Conservation (phyloP, 1,140 invertebrate genomes). For the Macrotrachela quadricornifera region DNA sequence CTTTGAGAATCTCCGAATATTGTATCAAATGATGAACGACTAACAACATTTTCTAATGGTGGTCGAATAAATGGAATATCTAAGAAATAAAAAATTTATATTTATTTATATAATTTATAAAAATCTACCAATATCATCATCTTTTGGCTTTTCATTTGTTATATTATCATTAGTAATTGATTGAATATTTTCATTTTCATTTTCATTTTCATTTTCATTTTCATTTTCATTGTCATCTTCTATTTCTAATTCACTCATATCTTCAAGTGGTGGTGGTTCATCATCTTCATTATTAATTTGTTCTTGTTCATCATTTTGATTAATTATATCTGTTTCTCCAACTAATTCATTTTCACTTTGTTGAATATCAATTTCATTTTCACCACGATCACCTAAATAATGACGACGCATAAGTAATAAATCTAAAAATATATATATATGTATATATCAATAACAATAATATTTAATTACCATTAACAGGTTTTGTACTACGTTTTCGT, state of each 20-base stretch:
- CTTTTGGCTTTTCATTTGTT: too few relatives aligned
- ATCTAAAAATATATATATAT: not conserved
- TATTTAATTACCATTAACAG: not conserved
- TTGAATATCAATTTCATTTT: not conserved
- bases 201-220: constrained; percentile 1
- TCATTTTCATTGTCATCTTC: not conserved
- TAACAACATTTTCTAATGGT: too few relatives aligned
- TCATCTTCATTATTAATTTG: not conserved
- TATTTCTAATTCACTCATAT: not conserved
- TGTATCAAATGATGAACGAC: too few relatives aligned
- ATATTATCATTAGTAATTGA: not conserved
- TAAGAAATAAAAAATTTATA: too few relatives aligned
- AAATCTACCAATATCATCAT: too few relatives aligned
- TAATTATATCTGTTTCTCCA: not conserved
- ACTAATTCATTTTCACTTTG: not conserved
- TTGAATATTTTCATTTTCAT: not conserved
- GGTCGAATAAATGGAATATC: too few relatives aligned
- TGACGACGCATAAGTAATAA: not conserved
- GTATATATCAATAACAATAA: not conserved
- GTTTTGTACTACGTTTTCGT: constrained; percentile 4
- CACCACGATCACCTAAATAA: not conserved
- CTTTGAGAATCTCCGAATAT: too few relatives aligned
- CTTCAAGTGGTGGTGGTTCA: not conserved
- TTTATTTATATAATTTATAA: too few relatives aligned
- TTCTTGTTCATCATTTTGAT: not conserved